These are phyloP conservation scores for Tenebrio molitor DNA, from an alignment of 1,140 invertebrate genomes.

Conservation along the genomic window DNA sequence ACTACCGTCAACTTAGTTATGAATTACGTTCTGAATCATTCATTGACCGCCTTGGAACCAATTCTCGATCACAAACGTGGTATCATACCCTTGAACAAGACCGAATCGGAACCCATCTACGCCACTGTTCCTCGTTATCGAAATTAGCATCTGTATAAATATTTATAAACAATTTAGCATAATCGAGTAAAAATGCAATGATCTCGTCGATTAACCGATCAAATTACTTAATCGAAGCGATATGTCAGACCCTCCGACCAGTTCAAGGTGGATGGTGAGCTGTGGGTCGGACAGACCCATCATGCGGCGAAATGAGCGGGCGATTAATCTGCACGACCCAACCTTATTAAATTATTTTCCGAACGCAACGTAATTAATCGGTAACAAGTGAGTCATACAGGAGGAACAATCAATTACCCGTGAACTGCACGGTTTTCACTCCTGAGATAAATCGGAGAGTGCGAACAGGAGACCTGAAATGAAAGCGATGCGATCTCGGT, in stretches of 20 bases:
- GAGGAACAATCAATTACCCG: conserved; percentile 22
- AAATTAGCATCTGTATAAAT: conserved; percentile 10
- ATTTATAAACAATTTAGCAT: conserved; percentile 13
- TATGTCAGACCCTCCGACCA: conserved; percentile 6
- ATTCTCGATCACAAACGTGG: too few relatives aligned
- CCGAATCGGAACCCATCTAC: too few relatives aligned
- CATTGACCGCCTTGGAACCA: too few relatives aligned
- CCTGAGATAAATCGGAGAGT: neutral
- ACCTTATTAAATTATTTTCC: conserved; percentile 3
- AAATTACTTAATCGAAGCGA: conserved; percentile 6
- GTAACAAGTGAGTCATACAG: conserved; percentile 20
- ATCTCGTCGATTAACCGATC: neutral
- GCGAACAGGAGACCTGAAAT: neutral
- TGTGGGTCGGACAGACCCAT: too few relatives aligned
- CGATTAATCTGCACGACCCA: neutral
- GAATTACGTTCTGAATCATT: too few relatives aligned
- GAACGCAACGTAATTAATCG: conserved; percentile 8
- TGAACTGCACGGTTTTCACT: neutral
- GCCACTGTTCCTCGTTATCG: too few relatives aligned
- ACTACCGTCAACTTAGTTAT: too few relatives aligned
- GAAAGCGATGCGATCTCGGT: neutral
- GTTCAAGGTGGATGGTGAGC: conserved; percentile 25
- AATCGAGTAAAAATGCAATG: conserved; percentile 2
- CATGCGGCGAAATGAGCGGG: neutral
- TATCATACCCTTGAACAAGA: too few relatives aligned